Conservation (phyloP, 1,140 invertebrate genomes). For the Belonocnema kinseyi region DNA sequence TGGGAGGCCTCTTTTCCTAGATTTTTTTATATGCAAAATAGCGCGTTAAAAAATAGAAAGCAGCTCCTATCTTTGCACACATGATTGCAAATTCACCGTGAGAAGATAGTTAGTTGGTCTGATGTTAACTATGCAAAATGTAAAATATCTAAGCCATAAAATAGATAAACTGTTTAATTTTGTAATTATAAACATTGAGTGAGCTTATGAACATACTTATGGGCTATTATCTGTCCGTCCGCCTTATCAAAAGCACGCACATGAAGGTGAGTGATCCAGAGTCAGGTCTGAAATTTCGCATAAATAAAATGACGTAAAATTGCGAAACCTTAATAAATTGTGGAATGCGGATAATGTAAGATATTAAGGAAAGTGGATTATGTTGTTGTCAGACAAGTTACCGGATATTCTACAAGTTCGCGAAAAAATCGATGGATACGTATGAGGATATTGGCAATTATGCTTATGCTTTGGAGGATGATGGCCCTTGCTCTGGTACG, state of each 20-base stretch:
- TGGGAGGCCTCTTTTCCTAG: too few relatives aligned
- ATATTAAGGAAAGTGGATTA: conserved; percentile 12
- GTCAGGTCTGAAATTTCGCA: conserved; percentile 4
- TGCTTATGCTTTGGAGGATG: conserved; percentile 44
- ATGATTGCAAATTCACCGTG: neutral
- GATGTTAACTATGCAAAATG: conserved; percentile 5
- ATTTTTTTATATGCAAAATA: too few relatives aligned
- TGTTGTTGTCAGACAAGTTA: neutral
- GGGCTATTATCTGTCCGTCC: neutral
- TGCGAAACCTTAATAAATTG: conserved; percentile 14
- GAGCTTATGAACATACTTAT: conserved; percentile 12
- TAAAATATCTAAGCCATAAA: conserved; percentile 10
- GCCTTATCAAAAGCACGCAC: neutral
- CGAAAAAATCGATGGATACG: conserved; percentile 25
- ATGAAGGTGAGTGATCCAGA: neutral
- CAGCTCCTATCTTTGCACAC: neutral
- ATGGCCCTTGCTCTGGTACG: conserved; percentile 4
- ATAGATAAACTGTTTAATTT: conserved; percentile 15
- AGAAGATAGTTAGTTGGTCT: conserved; percentile 7
- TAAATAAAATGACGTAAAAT: conserved; percentile 13
- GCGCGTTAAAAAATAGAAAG: too few relatives aligned
- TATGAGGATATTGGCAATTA: conserved; percentile 45
- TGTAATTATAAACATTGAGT: conserved; percentile 5
- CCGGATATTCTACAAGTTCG: conserved; percentile 21
- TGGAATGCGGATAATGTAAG: conserved; percentile 9